Percentiles rank a stretch among this genome's conserved stretches.
phyloP scores from a whole-genome alignment of 2,797 vertebrate species.

The Acanthurus lineatus region DNA sequence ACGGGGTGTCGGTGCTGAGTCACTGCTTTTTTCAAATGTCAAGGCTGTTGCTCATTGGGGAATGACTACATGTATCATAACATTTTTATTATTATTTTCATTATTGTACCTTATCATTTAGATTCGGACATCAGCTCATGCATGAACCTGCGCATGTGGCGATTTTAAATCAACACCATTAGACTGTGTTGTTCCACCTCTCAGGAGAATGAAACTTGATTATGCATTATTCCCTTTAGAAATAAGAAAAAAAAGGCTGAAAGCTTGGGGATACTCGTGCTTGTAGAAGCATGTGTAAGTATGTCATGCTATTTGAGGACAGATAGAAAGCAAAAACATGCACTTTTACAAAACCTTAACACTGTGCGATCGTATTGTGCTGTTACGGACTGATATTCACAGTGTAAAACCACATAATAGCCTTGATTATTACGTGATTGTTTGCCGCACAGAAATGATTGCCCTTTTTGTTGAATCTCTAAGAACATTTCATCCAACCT shows the following conservation, averaged over 20 bases:
- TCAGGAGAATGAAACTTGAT: conserved; percentile 40
- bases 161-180: conserved; percentile 11
- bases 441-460: conserved; percentile 5
- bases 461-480: conserved; percentile 2
- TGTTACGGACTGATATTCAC: not conserved
- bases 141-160: not conserved
- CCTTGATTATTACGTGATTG: conserved; percentile 12
- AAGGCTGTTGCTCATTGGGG: conserved; percentile 25
- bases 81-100: not conserved
- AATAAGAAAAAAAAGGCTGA: conserved; percentile 24
- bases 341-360: not conserved
- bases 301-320: conserved; percentile 60
- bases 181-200: not conserved
- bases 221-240: conserved; percentile 66
- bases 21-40: conserved; percentile 48
- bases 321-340: not conserved
- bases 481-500: conserved; percentile 22
- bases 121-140: not conserved
- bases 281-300: conserved; percentile 49
- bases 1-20: conserved; percentile 22
- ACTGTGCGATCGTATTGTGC: not conserved
- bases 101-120: not conserved
- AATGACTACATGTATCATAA: conserved; percentile 4
- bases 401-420: conserved; percentile 4
- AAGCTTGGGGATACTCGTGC: conserved; percentile 40